Evolutionary conservation across 2,113 vertebrate species (phyloP), one percentile per base, ranked within the genome.

Genomic region (Setophaga coronata): DNA sequence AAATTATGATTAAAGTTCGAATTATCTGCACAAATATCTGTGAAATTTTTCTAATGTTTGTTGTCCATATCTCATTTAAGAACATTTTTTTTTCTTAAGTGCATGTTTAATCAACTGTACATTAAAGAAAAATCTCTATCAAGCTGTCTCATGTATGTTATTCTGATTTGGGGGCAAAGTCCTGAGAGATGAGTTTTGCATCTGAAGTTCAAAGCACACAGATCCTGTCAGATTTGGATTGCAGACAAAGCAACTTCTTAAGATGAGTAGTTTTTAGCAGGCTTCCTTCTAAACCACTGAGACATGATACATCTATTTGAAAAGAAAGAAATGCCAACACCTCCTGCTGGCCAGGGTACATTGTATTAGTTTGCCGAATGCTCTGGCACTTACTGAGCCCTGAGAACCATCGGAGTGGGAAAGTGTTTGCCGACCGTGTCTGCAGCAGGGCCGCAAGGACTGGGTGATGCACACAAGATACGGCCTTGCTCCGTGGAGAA

Each of bases 401-500:
- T 4, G 72, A 33, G 57, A 42, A 23, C 9, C 36, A 14, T 7
- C 3, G 18, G 15, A n/a, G 31, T 1, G 18, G 51, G 25, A 26
- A 33, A 14, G 17, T 4, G 8, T 61, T 69, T 80, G 34, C n/a
- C 14, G 45, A 0, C 21, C 0, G 8, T 18, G 21, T 26, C 56
- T 71, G 16, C 40, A 54, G 36, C 84, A 12, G 5, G 3, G 29
- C 70, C 51, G 1, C 4, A 2, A 7, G 31, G 57, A 6, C 78
- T 21, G 58, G 26, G 4, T 29, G 67, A 12, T 2, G 4, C 20
- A 3, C 9, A 0, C 18, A 2, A 17, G 31, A 4, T 3, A 6
- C 34, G 53, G 31, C 20, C 61, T 57, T 47, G 14, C 0, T 4
- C 1, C 1, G 9, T 31, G 81, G 36, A 14, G 17, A 45, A 87